These are phyloP conservation scores for Felis catus DNA, from an alignment of 2,113 vertebrate genomes.

Conservation along the genomic window F.catus_Fca126_mat1.0 CM031416.1:56473501-56474000, in stretches of 20 bases:
- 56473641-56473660: slow-evolving; percentile 16
- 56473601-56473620: neutral
- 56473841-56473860: neutral
- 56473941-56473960: neutral
- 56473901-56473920: neutral
- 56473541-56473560: neutral
- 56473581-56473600: neutral
- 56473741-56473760: slow-evolving; percentile 5
- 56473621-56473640: neutral
- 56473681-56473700: neutral
- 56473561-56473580: neutral
- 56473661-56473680: neutral
- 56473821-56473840: slow-evolving; percentile 18
- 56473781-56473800: neutral
- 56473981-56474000: neutral
- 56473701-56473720: slow-evolving; percentile 19
- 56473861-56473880: neutral
- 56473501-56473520: neutral
- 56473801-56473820: neutral
- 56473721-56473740: neutral
- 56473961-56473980: neutral
- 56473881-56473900: fast-evolving
- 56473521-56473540: neutral
- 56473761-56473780: neutral
- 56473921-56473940: neutral